Base-by-base conservation (phyloP, 2,888 invertebrate species). In the Ptilodon capucinus region DNA sequence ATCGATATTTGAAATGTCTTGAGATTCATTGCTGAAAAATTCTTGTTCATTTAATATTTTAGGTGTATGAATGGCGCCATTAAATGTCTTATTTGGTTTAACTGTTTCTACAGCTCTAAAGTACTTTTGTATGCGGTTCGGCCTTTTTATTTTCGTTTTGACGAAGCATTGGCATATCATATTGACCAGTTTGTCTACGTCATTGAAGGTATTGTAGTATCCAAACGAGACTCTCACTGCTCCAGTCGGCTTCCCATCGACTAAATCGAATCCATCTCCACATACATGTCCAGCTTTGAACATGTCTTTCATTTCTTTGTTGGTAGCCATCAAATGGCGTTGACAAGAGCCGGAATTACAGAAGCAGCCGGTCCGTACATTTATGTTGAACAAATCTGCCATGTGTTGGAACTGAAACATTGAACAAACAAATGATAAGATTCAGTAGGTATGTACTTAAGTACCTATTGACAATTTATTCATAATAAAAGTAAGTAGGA, bases 261-360 rank as follows among this genome's bases (percentile, higher is more conserved):
- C 89, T 44, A 98, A 84, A 85, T 98, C 98, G 52, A 93, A 91
- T 68, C 95, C 94, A 74, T 98, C 98, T 0, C 98, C 98, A 81
- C 98, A 98, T 34, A 96, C 94, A 80, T 98, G 98, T 0, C 98
- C 98, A 2, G 95, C 93, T 92, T 95, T 93, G 79, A 94, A 97
- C 79, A 98, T 96, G 23, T 93, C 91, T 63, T 94, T 93, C 60
- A 98, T 91, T 46, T 96, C 94, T 11, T 93, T 89, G 43, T 95
- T 92, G 0, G 93, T 91, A 7, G 97, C 87, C 6, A 91, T 82
- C 39, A 99, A 87, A 71, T 96, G 95, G 41, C 94, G 88, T 77
- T 98, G 97, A 76, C 99, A 99, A 1, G 98, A 96, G 11, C 99
- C 99, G 1, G 98, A 95, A 87, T 99, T 99, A 81, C 99, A 99